Percentiles rank a stretch among this genome's conserved stretches.
These are phyloP conservation scores for Marasmarcha lunaedactyla DNA, from an alignment of 2,888 invertebrate species.

Conservation along the genomic window DNA sequence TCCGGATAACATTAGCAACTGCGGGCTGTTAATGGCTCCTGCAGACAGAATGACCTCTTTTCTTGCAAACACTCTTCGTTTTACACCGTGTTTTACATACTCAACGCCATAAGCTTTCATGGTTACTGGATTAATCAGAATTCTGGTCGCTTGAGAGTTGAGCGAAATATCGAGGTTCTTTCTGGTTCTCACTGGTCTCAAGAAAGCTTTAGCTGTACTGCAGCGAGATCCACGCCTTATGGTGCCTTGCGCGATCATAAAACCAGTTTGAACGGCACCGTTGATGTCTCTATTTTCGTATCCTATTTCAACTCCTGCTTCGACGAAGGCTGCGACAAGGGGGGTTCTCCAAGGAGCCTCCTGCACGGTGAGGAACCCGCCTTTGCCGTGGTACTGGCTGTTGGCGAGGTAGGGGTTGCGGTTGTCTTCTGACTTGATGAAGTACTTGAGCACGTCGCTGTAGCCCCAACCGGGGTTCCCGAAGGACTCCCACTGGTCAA, in stretches of 20 bases:
- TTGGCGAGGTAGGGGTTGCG: conserved; percentile 84
- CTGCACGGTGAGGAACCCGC: conserved; percentile 83
- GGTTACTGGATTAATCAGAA: conserved; percentile 79
- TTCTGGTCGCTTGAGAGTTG: conserved; percentile 81
- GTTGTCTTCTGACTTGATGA: conserved; percentile 91
- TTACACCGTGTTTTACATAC: conserved; percentile 79
- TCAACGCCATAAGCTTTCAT: conserved; percentile 86
- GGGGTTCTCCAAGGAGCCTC: conserved; percentile 89
- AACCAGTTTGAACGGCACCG: conserved; percentile 82
- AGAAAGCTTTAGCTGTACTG: conserved; percentile 89
- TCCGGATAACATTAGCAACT: conserved; percentile 92
- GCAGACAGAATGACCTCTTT: conserved; percentile 90
- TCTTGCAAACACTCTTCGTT: conserved; percentile 77
- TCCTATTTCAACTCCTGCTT: conserved; percentile 85
- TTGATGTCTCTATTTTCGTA: conserved; percentile 88
- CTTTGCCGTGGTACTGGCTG: conserved; percentile 77
- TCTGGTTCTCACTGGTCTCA: conserved; percentile 81
- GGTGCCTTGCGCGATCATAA: conserved; percentile 87
- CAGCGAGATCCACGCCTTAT: conserved; percentile 83
- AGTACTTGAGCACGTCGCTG: conserved; percentile 85
- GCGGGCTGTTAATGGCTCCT: conserved; percentile 92
- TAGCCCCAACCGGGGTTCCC: conserved; percentile 94
- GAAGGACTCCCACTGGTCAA: conserved; percentile 87
- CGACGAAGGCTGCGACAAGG: conserved; percentile 83
- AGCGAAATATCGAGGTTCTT: conserved; percentile 85